Evolutionary conservation across 2,113 vertebrate genomes (phyloP), one percentile per base, ranked within the genome.

Genomic region (Pachypanchax playfairii): DNA sequence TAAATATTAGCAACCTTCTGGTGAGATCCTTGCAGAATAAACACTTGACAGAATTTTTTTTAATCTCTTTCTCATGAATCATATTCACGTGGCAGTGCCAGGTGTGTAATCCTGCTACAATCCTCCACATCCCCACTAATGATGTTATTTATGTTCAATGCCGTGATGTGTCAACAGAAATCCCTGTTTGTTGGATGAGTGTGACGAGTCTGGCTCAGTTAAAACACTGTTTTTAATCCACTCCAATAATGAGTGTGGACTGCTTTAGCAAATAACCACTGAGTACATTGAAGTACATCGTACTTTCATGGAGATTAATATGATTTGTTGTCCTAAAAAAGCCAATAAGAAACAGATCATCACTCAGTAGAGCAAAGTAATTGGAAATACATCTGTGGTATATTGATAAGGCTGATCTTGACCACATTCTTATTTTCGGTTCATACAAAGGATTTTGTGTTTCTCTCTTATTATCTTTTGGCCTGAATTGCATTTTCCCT

Each of bases 1-100:
- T 77, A 77, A 86, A 87, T 88, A 86, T 87, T 86, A 80, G 86
- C 71, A 83, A 52, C 70, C 81, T 79, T 80, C 64, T 77, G 68
- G 64, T 78, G 69, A 52, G 51, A 68, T 52, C 68, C 66, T 51
- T 44, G 74, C 76, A 78, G 80, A 74, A 82, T 77, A 80, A 82
- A 82, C 52, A 70, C 71, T 76, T 70, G 69, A 63, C 72, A 54
- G 61, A 38, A 4, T 46, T 50, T 50, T 39, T 38, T 61, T 63
- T 50, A 6, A 6, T 17, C 15, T 42, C 61, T 44, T 48, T 47
- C 35, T 66, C 52, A 26, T 63, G 62, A 78, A 66, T 80, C 52
- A 31, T 21, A 44, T 81, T 84, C 81, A 85, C 80, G 69, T 88
- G 73, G 77, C 72, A 55, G 54, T 69, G 84, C 77, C 81, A 88